Conservation (phyloP, 2,797 vertebrate species). For the Taeniopygia guttata region DNA sequence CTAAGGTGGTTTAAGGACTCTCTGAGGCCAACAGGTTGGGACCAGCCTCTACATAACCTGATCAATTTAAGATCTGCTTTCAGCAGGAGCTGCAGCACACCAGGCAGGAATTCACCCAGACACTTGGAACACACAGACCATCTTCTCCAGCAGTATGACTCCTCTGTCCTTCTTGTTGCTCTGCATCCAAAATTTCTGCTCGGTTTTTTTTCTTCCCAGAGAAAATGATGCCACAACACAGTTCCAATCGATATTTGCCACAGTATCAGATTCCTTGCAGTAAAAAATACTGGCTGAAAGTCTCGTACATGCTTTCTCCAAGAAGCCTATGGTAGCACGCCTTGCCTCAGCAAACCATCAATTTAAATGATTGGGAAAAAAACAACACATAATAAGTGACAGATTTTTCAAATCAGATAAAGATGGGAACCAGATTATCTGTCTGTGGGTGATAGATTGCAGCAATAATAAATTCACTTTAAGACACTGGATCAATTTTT, state of each 20-base stretch:
- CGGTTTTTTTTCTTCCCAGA: neutral
- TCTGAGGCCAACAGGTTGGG: neutral
- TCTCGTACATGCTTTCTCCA: conserved; percentile 45
- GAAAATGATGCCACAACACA: conserved; percentile 65
- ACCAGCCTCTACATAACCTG: neutral
- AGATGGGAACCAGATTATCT: conserved; percentile 99
- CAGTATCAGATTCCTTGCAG: conserved; percentile 62
- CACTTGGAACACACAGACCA: fast-evolving
- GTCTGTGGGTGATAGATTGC: conserved; percentile 98
- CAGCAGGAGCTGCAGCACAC: neutral
- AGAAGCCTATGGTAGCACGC: conserved; percentile 58
- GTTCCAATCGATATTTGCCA: conserved; percentile 68
- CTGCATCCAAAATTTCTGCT: conserved; percentile 36
- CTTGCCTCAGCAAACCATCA: conserved; percentile 77
- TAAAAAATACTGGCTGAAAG: conserved; percentile 45
- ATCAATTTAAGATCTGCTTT: neutral
- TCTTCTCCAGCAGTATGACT: neutral
- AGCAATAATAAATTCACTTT: conserved; percentile 99
- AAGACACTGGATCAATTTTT: conserved; percentile 99
- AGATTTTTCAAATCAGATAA: conserved; percentile 96
- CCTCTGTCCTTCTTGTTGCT: neutral
- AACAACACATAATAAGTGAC: conserved; percentile 87
- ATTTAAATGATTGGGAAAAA: conserved; percentile 81
- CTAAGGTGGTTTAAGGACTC: neutral
- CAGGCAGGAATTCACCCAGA: neutral